Percentiles rank a stretch among this genome's conserved stretches.
Conservation (phyloP, 2,888 invertebrate genomes). For the Pseudoips prasinana region DNA sequence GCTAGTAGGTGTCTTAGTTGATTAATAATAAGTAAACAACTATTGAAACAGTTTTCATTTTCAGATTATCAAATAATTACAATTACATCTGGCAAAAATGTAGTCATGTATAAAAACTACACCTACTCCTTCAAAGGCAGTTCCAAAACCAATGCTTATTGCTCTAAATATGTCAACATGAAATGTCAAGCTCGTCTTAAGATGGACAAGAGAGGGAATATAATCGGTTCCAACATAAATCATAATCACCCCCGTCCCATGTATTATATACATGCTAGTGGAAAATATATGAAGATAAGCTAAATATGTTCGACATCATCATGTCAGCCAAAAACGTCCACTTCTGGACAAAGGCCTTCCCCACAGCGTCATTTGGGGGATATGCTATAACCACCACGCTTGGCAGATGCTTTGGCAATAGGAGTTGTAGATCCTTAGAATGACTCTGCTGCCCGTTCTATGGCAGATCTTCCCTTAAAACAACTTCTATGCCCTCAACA, state of each 20-base stretch:
- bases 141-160: slow-evolving; percentile 10
- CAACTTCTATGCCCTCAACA: too few relatives aligned
- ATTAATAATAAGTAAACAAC: not conserved
- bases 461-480: too few relatives aligned
- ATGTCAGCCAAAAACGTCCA: too few relatives aligned
- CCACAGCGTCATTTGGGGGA: too few relatives aligned
- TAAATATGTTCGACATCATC: too few relatives aligned
- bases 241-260: slow-evolving; percentile 22
- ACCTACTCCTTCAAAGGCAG: slow-evolving; percentile 20
- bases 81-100: not conserved
- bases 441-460: too few relatives aligned
- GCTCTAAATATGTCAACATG: slow-evolving; percentile 20
- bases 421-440: too few relatives aligned
- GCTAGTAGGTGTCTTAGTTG: too few relatives aligned
- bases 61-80: slow-evolving; percentile 1
- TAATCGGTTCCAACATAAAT: slow-evolving; percentile 4
- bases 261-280: not conserved
- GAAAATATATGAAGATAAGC: too few relatives aligned
- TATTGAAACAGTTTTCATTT: not conserved
- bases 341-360: too few relatives aligned
- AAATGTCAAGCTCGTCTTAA: slow-evolving; percentile 25
- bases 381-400: too few relatives aligned
- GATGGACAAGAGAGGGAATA: slow-evolving; percentile 15
- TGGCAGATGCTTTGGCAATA: too few relatives aligned
- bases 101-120: slow-evolving; percentile 20